Conservation (phyloP, 2,888 invertebrate species). For the Microchrysa polita region DNA sequence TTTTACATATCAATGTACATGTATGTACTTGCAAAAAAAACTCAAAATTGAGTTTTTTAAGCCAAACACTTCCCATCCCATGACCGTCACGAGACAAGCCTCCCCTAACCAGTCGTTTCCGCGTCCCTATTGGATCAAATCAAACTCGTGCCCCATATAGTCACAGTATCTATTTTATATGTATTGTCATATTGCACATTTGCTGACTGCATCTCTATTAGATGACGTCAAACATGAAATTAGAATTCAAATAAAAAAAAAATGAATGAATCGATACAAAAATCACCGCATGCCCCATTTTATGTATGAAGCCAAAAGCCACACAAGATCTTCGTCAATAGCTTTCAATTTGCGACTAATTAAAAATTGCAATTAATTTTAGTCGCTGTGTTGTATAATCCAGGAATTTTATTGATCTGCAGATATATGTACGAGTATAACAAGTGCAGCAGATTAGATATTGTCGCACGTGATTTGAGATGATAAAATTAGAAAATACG, state of each 20-base stretch:
- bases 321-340: slow-evolving; percentile 20
- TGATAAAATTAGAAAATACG: too few species aligned
- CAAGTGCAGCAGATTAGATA: too few species aligned
- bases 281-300: background rate
- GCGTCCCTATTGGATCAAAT: too few species aligned
- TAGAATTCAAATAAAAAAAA: background rate
- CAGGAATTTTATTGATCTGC: background rate
- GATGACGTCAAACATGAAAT: slow-evolving; percentile 33
- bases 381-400: background rate
- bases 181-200: background rate
- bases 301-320: background rate
- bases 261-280: too few species aligned
- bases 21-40: background rate
- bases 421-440: too few species aligned
- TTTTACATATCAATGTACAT: background rate
- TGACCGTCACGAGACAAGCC: slow-evolving; percentile 11
- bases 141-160: too few species aligned
- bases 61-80: background rate
- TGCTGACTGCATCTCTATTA: background rate
- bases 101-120: background rate
- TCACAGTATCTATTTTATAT: too few species aligned
- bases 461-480: too few species aligned
- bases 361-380: slow-evolving; percentile 33
- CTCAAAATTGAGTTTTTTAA: background rate
- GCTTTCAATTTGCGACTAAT: slow-evolving; percentile 39